Evolutionary conservation across 2,113 vertebrate species (phyloP).

Genomic region (Plecturocebus donacophilus): DNA sequence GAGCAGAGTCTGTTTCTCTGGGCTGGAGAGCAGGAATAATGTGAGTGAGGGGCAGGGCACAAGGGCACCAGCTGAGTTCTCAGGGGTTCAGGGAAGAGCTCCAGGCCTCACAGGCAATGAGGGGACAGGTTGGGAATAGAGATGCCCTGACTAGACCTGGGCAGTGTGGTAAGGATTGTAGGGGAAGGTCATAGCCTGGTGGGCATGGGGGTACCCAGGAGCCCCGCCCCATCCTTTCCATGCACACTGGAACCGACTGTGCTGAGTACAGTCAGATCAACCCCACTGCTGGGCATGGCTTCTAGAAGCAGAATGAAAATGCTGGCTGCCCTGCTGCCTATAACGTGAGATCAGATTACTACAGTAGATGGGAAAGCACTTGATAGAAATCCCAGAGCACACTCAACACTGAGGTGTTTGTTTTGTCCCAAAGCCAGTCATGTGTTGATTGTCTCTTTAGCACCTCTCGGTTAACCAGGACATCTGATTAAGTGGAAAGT

Average conservation of each 20-base stretch:
- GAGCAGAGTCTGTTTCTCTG: not conserved
- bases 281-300: not conserved
- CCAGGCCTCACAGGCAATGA: not conserved
- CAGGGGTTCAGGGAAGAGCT: not conserved
- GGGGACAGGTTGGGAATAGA: not conserved
- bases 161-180: not conserved
- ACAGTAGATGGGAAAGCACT: not conserved
- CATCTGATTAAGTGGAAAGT: not conserved
- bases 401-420: not conserved
- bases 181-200: not conserved
- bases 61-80: not conserved
- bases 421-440: not conserved
- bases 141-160: not conserved
- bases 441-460: not conserved
- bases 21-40: not conserved
- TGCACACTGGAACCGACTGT: not conserved
- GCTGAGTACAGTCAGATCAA: not conserved
- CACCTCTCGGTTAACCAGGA: not conserved
- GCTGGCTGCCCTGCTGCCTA: not conserved
- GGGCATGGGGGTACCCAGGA: accelerated
- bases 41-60: not conserved
- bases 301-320: not conserved
- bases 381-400: not conserved
- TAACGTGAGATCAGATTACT: not conserved
- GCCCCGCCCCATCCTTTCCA: not conserved